Base-by-base conservation (phyloP, 2,888 invertebrate genomes). In the Temnothorax rugatulus region DNA sequence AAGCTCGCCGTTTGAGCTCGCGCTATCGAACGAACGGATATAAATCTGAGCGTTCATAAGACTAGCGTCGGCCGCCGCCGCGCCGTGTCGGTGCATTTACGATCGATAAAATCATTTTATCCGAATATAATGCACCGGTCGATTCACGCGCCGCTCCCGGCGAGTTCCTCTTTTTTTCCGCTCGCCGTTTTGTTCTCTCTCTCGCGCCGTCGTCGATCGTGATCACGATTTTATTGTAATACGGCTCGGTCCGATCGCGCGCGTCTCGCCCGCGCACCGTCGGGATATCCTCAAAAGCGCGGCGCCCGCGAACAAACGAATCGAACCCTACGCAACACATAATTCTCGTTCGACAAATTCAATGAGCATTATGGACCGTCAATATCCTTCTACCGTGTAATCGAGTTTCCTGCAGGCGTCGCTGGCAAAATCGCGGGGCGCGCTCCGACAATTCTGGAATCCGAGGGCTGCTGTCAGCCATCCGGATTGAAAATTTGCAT, bases 301-400 rank as follows among this genome's bases (percentile, higher is more conserved):
- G 79, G 47, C 61, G 57, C 59, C 41, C 63, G 63, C 52, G 77
- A 69, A 77, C 81, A 64, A 86, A 76, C 86, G 75, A 59, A 63
- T 74, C 64, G 44, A 63, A 68, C 29, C 84, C 73, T 54, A n/a
- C 57, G 82, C 82, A 77, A 88, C 87, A 89, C 86, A 91, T 92
- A 91, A 91, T 91, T 91, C 86, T 77, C 76, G 87, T 90, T 91
- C 89, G 92, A 91, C 91, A 90, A 91, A 91, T 92, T 91, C 91
- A 92, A 92, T 92, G 92, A 91, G 88, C 89, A 92, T 90, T 89
- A 86, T 87, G 85, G 87, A 86, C 76, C 87, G 87, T 84, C 85
- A 86, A 87, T 87, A 88, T 91, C 90, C 88, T 91, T 85, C 88
- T 86, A 88, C 73, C 88, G 90, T 91, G 90, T 91, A 92, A 92